Evolutionary conservation across 2,113 vertebrate species (phyloP).

Genomic region (Notiomystis cincta): DNA sequence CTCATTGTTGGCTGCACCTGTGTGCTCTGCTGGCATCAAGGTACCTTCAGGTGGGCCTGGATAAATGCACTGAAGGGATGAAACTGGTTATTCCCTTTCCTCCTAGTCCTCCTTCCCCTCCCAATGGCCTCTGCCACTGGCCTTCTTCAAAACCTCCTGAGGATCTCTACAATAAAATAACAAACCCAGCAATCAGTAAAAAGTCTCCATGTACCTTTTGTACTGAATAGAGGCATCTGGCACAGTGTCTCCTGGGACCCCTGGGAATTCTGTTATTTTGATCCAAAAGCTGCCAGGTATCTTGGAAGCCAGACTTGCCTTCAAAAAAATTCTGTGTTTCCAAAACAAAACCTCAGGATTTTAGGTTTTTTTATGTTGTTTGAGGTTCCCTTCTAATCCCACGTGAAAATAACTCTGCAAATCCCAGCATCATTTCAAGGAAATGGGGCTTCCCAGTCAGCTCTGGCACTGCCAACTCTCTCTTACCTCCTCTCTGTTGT

Average conservation of each 20-base stretch:
- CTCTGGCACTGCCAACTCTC: neutral
- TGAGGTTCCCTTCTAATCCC: neutral
- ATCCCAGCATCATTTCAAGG: neutral
- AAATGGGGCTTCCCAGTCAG: neutral
- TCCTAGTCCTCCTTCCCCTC: neutral
- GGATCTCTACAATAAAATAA: neutral
- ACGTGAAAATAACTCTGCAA: neutral
- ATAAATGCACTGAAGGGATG: neutral
- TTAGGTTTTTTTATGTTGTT: neutral
- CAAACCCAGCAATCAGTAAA: neutral
- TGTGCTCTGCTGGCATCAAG: neutral
- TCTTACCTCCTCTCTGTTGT: neutral
- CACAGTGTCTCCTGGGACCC: neutral
- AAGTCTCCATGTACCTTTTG: neutral
- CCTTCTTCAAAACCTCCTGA: neutral
- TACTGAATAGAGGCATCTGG: neutral
- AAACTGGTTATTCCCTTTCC: neutral
- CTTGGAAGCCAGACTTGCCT: neutral
- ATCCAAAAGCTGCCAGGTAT: neutral
- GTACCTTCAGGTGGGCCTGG: neutral
- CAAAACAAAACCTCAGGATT: neutral
- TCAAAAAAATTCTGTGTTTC: neutral
- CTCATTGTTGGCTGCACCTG: neutral
- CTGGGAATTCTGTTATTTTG: neutral
- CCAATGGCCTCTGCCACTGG: neutral